Evolutionary conservation across 2,888 invertebrate genomes (phyloP), one percentile per base, ranked within the genome.

Genomic region (Ophion ellenae): DNA sequence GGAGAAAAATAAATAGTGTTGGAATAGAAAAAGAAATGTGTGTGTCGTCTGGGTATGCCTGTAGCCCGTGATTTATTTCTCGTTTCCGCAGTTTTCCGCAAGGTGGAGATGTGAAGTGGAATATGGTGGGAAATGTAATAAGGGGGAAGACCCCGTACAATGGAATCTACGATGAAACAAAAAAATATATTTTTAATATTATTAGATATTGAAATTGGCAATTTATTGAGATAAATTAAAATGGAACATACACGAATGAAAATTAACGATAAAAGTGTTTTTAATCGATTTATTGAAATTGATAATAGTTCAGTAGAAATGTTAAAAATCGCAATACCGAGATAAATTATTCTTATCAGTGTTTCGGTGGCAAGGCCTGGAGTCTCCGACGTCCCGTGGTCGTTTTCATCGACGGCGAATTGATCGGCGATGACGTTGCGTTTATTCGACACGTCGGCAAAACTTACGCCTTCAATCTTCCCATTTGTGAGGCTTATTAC

Each of bases 351-450:
- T 66, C 32, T 76, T 71, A 1, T 57, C n/a, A 90, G 90, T 71
- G 80, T 76, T 64, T 89, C 36, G 95, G 95, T 10, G 94, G 94
- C 1, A 87, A 94, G 71, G 92, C 95, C 9, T 95, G 95, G 94
- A 94, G 94, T 14, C 89, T 95, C 32, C 88, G 91, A 53, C 94
- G 94, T 61, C 93, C 94, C 70, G 95, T 95, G 0, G 95, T 94
- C 6, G 94, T 96, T 1, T 94, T 95, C 85, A 87, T 94, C 2
- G 94, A 96, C 86, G 94, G 94, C 10, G 91, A 94, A 78, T 95
- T 95, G 85, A 90, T 96, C 47, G 96, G 96, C 0, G 95, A 95
- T 66, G 95, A 95, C 74, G 90, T 93, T 0, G 95, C 95, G 80
- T 91, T 96, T 32, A 92, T 94, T 66, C 91, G 94, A 20, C 92